These are phyloP conservation scores for Zaprionus davidi DNA, from an alignment of 1,140 invertebrate genomes.

Conservation along the genomic window DNA sequence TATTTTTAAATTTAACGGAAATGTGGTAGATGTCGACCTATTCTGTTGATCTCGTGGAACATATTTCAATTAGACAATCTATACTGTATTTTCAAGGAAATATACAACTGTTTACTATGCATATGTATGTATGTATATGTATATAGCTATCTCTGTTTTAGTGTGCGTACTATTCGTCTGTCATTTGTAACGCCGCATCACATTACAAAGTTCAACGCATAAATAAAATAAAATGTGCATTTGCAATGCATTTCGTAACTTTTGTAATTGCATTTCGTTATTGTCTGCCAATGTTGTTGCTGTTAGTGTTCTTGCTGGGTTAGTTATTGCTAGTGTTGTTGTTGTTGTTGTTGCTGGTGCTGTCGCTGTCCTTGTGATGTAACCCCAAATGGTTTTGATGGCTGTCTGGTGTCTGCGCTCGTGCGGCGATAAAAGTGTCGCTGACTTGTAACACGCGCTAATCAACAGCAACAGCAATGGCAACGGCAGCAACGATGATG, in stretches of 20 bases:
- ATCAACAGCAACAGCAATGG: constrained; percentile 46
- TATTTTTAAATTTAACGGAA: no score
- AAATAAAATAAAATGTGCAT: constrained; percentile 35
- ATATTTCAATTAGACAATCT: neutral
- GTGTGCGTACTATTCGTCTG: neutral
- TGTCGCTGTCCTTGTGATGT: constrained; percentile 61
- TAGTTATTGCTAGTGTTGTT: constrained; percentile 21
- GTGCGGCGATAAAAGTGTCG: constrained; percentile 65
- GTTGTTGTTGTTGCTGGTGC: constrained; percentile 21
- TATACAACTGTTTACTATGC: neutral
- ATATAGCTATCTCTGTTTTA: neutral
- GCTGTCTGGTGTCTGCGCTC: constrained; percentile 52
- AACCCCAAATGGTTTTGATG: constrained; percentile 65
- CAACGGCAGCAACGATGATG: constrained; percentile 13
- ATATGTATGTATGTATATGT: neutral
- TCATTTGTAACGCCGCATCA: neutral
- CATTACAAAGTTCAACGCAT: constrained; percentile 32
- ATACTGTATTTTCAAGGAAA: constrained; percentile 8
- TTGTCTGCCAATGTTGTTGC: constrained; percentile 10
- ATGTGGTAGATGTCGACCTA: neutral
- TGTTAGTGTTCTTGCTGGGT: neutral
- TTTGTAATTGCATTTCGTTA: constrained; percentile 54
- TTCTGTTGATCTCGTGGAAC: neutral
- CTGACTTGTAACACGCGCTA: constrained; percentile 67
- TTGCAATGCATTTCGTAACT: constrained; percentile 56